A percentile compares a stretch with the other conserved stretches of the same genome.
Evolutionary conservation across 2,113 vertebrate genomes (phyloP).

Genomic region (Malurus melanocephalus): DNA sequence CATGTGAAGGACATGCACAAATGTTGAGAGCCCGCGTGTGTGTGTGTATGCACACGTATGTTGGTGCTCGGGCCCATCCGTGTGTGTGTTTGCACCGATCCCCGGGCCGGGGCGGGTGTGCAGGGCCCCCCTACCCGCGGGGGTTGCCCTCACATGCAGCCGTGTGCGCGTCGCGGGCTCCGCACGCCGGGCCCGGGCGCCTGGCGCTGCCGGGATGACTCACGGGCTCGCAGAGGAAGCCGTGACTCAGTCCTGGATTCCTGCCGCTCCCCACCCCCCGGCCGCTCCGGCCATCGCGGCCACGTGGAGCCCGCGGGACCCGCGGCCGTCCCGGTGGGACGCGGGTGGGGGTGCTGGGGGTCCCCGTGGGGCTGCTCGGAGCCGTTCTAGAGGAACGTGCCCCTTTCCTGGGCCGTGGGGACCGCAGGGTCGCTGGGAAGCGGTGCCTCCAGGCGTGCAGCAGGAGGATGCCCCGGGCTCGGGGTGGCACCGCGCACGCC

Average conservation of each 20-base stretch:
- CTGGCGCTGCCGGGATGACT: slow-evolving; percentile 6
- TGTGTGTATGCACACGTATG: fast-evolving
- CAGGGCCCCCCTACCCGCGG: neutral
- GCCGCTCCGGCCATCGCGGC: neutral
- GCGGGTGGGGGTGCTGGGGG: neutral
- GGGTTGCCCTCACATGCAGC: neutral
- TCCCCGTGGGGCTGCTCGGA: neutral
- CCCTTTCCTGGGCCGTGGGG: neutral
- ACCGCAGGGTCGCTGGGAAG: fast-evolving
- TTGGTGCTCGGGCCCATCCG: neutral
- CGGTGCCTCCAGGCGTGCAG: fast-evolving
- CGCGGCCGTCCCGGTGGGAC: neutral
- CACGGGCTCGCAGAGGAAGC: slow-evolving; percentile 26
- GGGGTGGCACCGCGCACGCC: neutral
- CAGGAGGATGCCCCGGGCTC: neutral
- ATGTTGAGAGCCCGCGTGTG: too few relatives aligned
- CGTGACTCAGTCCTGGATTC: slow-evolving; percentile 52
- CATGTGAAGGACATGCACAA: fast-evolving
- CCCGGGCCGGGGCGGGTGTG: neutral
- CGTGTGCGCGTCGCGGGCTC: neutral
- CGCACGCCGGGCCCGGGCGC: neutral
- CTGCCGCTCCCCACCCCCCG: slow-evolving; percentile 3
- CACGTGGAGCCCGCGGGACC: slow-evolving; percentile 18
- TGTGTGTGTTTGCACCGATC: neutral
- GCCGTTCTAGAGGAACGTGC: fast-evolving